Evolutionary conservation across 2,888 invertebrate genomes (phyloP).

Genomic region (Drosophila mercatorum): DNA sequence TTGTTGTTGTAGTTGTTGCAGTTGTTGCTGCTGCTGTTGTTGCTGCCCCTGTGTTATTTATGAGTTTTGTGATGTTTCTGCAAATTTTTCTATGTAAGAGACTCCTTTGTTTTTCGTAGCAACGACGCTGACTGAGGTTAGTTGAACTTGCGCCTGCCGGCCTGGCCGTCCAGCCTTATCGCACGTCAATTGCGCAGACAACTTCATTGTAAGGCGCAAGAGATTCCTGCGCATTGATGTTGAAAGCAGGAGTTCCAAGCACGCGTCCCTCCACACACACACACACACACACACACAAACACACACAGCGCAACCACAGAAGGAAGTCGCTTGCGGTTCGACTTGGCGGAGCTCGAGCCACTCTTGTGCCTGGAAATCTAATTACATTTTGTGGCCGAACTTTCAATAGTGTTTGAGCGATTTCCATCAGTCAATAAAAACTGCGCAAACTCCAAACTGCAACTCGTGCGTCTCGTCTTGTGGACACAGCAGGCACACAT

Average conservation of each 20-base stretch:
- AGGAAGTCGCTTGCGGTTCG: constrained; percentile 45
- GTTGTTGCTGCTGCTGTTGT: constrained; percentile 32
- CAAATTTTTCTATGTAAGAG: constrained; percentile 78
- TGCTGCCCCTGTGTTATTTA: constrained; percentile 67
- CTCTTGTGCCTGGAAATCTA: constrained; percentile 56
- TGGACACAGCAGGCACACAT: constrained; percentile 67
- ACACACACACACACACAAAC: neutral
- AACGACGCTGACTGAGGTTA: constrained; percentile 34
- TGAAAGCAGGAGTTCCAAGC: constrained; percentile 78
- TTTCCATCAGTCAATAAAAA: constrained; percentile 82
- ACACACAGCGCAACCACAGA: constrained; percentile 48
- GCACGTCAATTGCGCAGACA: constrained; percentile 75
- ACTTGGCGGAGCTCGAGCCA: too few species aligned
- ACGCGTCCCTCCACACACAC: constrained; percentile 47
- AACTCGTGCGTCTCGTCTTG: constrained; percentile 20
- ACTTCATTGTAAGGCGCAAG: constrained; percentile 71
- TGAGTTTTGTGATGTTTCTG: constrained; percentile 81
- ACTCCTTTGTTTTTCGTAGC: constrained; percentile 41
- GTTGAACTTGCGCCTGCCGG: constrained; percentile 48
- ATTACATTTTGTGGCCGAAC: constrained; percentile 76
- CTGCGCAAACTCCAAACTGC: constrained; percentile 14
- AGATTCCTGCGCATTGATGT: constrained; percentile 75
- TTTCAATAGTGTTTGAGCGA: constrained; percentile 72
- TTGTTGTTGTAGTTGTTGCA: constrained; percentile 31
- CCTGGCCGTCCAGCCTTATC: constrained; percentile 51